Evolutionary conservation across 1,140 invertebrate genomes (phyloP).

Genomic region (Penaeus japonicus): DNA sequence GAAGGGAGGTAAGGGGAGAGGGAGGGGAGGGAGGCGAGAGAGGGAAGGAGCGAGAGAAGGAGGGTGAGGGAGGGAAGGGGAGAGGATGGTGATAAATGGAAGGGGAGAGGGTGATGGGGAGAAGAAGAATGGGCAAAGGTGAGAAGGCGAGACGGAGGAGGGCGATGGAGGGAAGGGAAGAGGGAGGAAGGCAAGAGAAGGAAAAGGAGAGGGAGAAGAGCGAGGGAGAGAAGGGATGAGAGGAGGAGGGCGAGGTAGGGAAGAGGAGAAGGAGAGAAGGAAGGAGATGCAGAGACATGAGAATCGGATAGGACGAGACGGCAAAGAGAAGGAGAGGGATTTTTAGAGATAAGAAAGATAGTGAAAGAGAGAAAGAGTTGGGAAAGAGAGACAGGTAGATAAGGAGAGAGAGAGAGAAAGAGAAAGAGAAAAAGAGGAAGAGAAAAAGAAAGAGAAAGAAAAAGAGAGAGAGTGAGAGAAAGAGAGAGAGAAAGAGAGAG

Average conservation of each 20-base stretch:
- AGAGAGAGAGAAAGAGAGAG: too few relatives aligned
- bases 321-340: background rate
- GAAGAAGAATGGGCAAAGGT: too few relatives aligned
- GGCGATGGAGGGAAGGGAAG: too few relatives aligned
- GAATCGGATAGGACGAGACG: background rate
- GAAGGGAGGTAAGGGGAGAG: background rate
- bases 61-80: too few relatives aligned
- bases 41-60: background rate
- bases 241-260: background rate
- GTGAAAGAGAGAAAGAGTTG: background rate
- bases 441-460: background rate
- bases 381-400: background rate
- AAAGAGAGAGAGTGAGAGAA: too few relatives aligned
- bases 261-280: background rate
- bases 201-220: background rate
- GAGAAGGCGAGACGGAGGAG: conserved; percentile 6
- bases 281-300: background rate
- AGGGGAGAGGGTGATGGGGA: background rate
- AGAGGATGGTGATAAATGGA: background rate
- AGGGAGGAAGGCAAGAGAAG: background rate
- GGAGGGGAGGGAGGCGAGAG: background rate
- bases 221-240: background rate
- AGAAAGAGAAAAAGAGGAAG: background rate
- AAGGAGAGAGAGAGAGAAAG: background rate
- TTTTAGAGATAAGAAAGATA: background rate